phyloP scores from a whole-genome alignment of 2,888 invertebrate genomes.

The Rhopalosiphum nymphaeae region DNA sequence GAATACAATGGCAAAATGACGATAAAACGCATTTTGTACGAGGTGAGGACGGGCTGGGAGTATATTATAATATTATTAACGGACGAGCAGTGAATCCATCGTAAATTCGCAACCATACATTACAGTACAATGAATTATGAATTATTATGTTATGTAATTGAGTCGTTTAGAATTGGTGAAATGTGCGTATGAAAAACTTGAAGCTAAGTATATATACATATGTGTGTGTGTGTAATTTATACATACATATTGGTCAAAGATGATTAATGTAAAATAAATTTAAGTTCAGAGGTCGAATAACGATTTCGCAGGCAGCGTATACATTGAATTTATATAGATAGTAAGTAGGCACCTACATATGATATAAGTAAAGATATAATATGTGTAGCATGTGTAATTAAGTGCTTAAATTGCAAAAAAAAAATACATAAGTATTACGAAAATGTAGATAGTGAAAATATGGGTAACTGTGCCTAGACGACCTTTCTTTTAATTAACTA shows the following conservation, averaged over 20 bases:
- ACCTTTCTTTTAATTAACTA: too few species aligned
- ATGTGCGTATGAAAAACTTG: not conserved
- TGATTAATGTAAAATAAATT: not conserved
- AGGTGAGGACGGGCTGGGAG: not conserved
- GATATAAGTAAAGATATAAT: not conserved
- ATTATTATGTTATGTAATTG: not conserved
- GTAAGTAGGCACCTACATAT: not conserved
- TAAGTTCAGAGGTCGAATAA: not conserved
- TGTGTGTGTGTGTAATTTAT: not conserved
- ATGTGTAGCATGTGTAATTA: not conserved
- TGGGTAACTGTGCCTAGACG: too few species aligned
- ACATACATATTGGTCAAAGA: not conserved
- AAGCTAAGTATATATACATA: not conserved
- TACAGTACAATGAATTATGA: not conserved
- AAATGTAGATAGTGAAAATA: not conserved
- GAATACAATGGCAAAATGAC: not conserved
- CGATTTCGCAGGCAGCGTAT: not conserved
- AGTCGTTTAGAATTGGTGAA: constrained; percentile 12
- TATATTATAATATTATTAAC: not conserved
- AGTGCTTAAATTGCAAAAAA: not conserved
- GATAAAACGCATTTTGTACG: not conserved
- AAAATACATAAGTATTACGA: not conserved
- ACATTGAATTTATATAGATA: not conserved
- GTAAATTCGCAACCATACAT: not conserved
- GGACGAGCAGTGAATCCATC: not conserved